Conservation (phyloP, 2,888 invertebrate genomes). For the Augochlorella aurata region DNA sequence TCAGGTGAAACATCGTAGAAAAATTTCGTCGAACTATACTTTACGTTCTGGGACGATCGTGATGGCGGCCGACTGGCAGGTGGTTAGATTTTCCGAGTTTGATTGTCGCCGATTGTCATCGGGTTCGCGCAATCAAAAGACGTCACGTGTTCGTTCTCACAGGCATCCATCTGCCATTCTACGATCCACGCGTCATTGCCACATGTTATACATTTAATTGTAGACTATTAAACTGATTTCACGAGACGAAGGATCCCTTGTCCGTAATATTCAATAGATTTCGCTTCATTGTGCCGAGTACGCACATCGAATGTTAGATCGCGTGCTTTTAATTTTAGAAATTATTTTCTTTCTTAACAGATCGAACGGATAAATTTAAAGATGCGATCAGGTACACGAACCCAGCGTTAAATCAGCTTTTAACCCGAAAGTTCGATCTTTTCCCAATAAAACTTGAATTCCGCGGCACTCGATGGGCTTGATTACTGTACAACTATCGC, state of each 20-base stretch:
- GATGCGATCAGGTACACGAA: too few species aligned
- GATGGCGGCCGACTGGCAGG: conserved; percentile 23
- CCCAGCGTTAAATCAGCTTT: too few species aligned
- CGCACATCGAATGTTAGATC: too few species aligned
- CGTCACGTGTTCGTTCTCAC: conserved; percentile 59
- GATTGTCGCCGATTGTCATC: conserved; percentile 60
- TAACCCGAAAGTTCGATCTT: too few species aligned
- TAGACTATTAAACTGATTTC: not conserved
- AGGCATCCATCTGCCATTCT: conserved; percentile 39
- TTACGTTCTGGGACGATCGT: conserved; percentile 63
- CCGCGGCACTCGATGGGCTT: not conserved
- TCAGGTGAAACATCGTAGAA: too few species aligned
- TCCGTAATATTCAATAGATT: not conserved
- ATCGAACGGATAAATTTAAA: too few species aligned
- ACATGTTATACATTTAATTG: not conserved
- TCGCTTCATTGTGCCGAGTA: not conserved
- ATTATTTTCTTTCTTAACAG: too few species aligned
- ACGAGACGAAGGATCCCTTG: not conserved
- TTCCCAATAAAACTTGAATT: too few species aligned
- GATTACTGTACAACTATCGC: conserved; percentile 41
- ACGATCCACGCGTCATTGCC: conserved; percentile 24
- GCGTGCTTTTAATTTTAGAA: too few species aligned
- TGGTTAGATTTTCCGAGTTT: conserved; percentile 48
- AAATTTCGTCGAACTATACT: conserved; percentile 66
- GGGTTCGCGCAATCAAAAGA: not conserved